Percentiles rank a stretch among this genome's conserved stretches.
Conservation (phyloP, 92 coral and sea anemone species). For the Actinostola sp. region DNA sequence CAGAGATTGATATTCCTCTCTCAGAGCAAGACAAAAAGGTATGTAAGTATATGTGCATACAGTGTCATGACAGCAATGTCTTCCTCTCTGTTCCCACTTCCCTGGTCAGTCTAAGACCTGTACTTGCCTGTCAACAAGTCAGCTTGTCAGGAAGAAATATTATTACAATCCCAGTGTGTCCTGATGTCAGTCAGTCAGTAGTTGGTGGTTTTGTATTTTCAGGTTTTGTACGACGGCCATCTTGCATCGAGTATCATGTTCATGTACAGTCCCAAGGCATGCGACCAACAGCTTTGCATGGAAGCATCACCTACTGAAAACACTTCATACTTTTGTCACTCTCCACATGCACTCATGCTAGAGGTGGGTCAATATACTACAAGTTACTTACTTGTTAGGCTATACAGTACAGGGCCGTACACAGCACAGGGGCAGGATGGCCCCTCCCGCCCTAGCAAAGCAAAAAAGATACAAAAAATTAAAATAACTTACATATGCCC, state of each 20-base stretch:
- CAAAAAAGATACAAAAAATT: too few species aligned
- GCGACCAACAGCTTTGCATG: slow-evolving; percentile 94
- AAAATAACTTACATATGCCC: too few species aligned
- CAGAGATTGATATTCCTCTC: slow-evolving; percentile 96
- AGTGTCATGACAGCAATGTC: background rate
- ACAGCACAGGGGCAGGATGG: too few species aligned
- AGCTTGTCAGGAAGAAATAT: too few species aligned
- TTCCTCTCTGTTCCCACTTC: background rate
- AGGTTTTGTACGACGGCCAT: slow-evolving; percentile 92
- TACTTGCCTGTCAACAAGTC: too few species aligned
- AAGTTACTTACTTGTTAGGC: too few species aligned
- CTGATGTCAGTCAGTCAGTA: background rate
- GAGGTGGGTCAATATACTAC: too few species aligned
- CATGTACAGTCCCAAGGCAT: slow-evolving; percentile 97
- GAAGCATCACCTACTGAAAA: slow-evolving; percentile 98
- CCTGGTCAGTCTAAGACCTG: too few species aligned
- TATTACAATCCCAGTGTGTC: too few species aligned
- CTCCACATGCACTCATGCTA: slow-evolving; percentile 97
- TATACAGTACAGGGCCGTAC: too few species aligned
- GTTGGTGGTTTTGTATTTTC: background rate
- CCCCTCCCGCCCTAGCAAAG: too few species aligned
- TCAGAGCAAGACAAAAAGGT: slow-evolving; percentile 92
- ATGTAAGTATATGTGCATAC: background rate
- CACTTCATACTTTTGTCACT: slow-evolving; percentile 89
- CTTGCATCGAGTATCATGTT: slow-evolving; percentile 89